A percentile compares a stretch with the other conserved stretches of the same genome.
These are phyloP conservation scores for Thera britannica DNA, from an alignment of 2,888 invertebrate species.

Conservation along the genomic window DNA sequence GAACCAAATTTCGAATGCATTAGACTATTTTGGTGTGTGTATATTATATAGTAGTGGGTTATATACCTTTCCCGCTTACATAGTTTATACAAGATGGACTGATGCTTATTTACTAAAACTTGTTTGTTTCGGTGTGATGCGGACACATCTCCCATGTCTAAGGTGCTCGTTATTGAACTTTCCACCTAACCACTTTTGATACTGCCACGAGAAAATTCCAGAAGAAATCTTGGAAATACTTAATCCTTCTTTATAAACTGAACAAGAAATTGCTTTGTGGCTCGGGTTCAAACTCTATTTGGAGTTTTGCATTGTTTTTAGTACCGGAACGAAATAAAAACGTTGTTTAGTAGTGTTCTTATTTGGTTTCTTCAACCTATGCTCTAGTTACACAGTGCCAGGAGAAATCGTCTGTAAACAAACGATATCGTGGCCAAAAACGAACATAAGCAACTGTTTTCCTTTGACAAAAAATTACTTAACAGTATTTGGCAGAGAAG, in stretches of 20 bases:
- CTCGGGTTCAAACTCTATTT: background rate
- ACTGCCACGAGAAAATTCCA: conserved; percentile 28
- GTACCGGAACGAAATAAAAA: background rate
- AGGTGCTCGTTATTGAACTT: conserved; percentile 60
- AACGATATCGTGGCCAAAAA: conserved; percentile 57
- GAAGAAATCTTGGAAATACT: conserved; percentile 13
- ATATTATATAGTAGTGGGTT: too few relatives aligned
- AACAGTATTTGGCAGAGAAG: conserved; percentile 66
- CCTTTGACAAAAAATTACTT: conserved; percentile 62
- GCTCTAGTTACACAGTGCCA: conserved; percentile 52
- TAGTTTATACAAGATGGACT: too few relatives aligned
- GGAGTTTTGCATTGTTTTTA: background rate
- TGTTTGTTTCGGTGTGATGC: conserved; percentile 43
- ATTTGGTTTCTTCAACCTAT: conserved; percentile 23
- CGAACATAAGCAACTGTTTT: conserved; percentile 59
- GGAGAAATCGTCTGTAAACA: conserved; percentile 60
- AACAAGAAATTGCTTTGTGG: background rate
- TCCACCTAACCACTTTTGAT: conserved; percentile 54
- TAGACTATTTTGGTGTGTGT: too few relatives aligned
- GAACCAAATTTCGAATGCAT: too few relatives aligned
- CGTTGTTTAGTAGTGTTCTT: background rate
- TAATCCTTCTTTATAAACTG: conserved; percentile 3
- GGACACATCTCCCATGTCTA: conserved; percentile 43
- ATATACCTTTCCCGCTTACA: too few relatives aligned
- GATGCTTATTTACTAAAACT: background rate